Conservation (phyloP, 2,888 invertebrate genomes). For the Allolobophora icterica region DNA sequence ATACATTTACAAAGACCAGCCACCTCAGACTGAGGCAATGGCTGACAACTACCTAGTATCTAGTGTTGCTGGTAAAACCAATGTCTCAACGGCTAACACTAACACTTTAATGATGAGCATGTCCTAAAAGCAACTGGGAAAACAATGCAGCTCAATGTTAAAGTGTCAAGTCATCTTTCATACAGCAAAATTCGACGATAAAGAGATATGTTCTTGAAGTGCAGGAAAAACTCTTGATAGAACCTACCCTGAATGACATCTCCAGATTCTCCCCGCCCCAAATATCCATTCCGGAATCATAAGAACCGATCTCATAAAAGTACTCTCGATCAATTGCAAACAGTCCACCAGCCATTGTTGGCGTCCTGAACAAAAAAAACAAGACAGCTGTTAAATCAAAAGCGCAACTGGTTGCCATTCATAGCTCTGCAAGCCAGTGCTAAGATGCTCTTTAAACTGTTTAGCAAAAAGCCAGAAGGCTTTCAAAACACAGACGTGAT, state of each 20-base stretch:
- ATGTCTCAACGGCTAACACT: neutral
- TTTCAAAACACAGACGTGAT: neutral
- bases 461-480: neutral
- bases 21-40: neutral
- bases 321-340: constrained; percentile 78
- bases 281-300: constrained; percentile 99
- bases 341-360: constrained; percentile 49
- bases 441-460: neutral
- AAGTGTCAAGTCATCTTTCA: neutral
- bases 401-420: neutral
- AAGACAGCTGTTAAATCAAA: neutral
- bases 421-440: neutral
- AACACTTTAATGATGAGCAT: too few species aligned
- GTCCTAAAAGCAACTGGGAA: too few species aligned
- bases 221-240: neutral
- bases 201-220: neutral
- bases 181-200: neutral
- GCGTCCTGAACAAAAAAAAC: constrained; percentile 40
- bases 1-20: neutral
- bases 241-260: constrained; percentile 89
- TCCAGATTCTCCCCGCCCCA: constrained; percentile 97
- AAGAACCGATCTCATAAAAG: constrained; percentile 96
- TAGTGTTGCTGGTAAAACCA: neutral
- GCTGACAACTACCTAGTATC: neutral
- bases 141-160: too few species aligned